Base-by-base conservation (phyloP, 2,888 invertebrate genomes). In the Elegia similella region DNA sequence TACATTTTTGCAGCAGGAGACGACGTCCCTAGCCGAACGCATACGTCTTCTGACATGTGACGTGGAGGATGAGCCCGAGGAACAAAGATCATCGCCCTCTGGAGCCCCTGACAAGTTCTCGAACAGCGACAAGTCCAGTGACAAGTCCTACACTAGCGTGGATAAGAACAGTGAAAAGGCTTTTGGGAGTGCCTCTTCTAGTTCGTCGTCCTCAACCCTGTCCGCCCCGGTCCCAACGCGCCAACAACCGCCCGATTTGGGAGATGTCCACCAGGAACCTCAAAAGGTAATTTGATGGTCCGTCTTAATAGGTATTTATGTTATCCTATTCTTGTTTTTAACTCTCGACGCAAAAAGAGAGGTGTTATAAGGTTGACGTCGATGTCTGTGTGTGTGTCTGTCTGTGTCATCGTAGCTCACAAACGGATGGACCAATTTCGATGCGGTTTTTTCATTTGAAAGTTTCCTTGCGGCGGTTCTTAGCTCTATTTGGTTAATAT, bases 21-120 rank as follows among this genome's bases (percentile, higher is more conserved):
- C 96, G 66, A 95, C 96, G 55, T 96, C 97, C 0, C 88, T 98
- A 42, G 96, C 97, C 58, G 98, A 98, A 74, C 93, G 97, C 62
- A 96, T 98, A 65, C 95, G 96, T 50, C 95, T 96, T 75, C 87
- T 98, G 52, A 98, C 97, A 0, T 97, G 97, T 75, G 96, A 97
- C 78, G 95, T 96, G 42, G 97, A 97, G 61, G 96, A 96, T 50
- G 93, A 93, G 6, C 78, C 82, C 0, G 92, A 92, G 12, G 86
- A 82, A 57, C 90, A 92, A 13, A 88, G 93, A 5, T 92, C 93
- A 0, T 94, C 95, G 61, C 95, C 95, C 0, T 93, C 95, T 0
- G 95, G 95, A 0, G 95, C 94, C 67, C 95, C 70, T 67, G 94
- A 94, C 67, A 95, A 95, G 72, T 93, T 93, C 65, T 93, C 94